Conservation (phyloP, 2,113 vertebrate genomes). For the Pan troglodytes region NHGRI_mPanTro3-v2.1_pri NC_072408.2:32647001-32647500, state of each 20-base stretch:
- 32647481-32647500: not conserved
- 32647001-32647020: rapidly evolving
- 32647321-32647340: not conserved
- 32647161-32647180: not conserved
- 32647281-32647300: not conserved
- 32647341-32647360: not conserved
- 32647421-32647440: not conserved
- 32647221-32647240: not conserved
- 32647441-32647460: not conserved
- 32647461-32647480: not conserved
- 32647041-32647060: not conserved
- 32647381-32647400: not conserved
- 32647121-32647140: not conserved
- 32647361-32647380: not conserved
- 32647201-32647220: not conserved
- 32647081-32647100: not conserved
- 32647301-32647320: not conserved
- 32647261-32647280: not conserved
- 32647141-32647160: not conserved
- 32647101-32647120: not conserved
- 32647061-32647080: not conserved
- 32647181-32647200: not conserved
- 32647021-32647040: not conserved
- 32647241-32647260: not conserved
- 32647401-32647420: not conserved